Percentiles rank a stretch among this genome's conserved stretches.
Evolutionary conservation across 1,140 invertebrate species (phyloP).

Genomic region (Lepidurus packardi): DNA sequence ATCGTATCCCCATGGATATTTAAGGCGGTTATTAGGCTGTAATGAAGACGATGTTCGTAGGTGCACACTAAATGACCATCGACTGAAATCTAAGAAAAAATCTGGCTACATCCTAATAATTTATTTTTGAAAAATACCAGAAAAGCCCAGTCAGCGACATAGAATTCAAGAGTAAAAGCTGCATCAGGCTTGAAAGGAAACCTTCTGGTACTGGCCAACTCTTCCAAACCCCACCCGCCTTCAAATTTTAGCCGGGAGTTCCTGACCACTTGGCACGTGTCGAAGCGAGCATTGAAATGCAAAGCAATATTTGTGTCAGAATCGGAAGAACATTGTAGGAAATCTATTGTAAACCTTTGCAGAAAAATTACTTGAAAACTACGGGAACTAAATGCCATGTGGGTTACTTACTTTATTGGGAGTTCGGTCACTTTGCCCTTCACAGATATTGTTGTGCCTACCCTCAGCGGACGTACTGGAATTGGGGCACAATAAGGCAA

Average conservation of each 20-base stretch:
- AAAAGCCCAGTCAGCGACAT: slow-evolving; percentile 3
- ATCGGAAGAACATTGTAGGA: not conserved
- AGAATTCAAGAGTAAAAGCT: not conserved
- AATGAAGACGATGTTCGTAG: slow-evolving; percentile 3
- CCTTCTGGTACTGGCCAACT: not conserved
- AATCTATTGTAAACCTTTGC: not conserved
- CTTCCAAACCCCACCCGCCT: slow-evolving; percentile 5
- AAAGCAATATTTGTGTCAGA: not conserved
- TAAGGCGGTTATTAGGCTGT: not conserved
- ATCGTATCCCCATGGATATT: not conserved
- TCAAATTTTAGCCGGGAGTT: not conserved
- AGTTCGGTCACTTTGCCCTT: not conserved
- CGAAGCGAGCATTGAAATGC: not conserved
- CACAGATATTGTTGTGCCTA: not conserved
- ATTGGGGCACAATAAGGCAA: not conserved
- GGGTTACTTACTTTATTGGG: not conserved
- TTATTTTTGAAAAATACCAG: not conserved
- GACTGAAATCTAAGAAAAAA: not conserved
- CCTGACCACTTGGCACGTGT: not conserved
- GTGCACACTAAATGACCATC: not conserved
- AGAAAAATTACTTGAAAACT: not conserved
- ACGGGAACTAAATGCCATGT: not conserved
- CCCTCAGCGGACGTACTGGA: not conserved
- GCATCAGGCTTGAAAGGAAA: not conserved
- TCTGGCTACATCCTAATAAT: not conserved